A percentile compares a stretch with the other conserved stretches of the same genome.
Conservation (phyloP, 2,113 vertebrate species). For the Bujurquina vittata region DNA sequence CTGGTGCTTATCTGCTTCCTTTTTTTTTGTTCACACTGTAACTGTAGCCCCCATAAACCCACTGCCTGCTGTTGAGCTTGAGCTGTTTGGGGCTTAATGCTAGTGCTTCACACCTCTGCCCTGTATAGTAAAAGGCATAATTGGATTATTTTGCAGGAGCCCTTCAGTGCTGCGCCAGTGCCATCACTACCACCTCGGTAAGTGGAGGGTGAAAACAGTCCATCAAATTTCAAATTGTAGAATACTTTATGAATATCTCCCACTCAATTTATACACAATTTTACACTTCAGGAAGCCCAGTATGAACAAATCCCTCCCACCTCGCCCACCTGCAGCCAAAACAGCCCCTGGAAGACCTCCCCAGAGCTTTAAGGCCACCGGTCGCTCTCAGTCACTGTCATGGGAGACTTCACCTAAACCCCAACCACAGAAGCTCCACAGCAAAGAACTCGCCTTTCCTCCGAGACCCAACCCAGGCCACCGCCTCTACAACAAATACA, state of each 20-base stretch:
- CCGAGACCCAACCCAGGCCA: slow-evolving; percentile 94
- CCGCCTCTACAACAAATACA: slow-evolving; percentile 93
- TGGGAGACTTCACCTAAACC: slow-evolving; percentile 30
- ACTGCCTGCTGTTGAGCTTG: not conserved
- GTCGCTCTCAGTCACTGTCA: slow-evolving; percentile 55
- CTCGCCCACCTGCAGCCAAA: slow-evolving; percentile 84
- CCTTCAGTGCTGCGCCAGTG: slow-evolving; percentile 59
- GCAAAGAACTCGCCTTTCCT: slow-evolving; percentile 86
- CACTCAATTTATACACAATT: not conserved
- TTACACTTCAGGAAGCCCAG: slow-evolving; percentile 70
- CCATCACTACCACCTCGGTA: slow-evolving; percentile 84
- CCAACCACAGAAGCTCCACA: slow-evolving; percentile 77
- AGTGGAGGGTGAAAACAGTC: slow-evolving; percentile 33
- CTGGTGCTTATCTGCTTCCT: slow-evolving; percentile 7
- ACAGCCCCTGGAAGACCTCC: slow-evolving; percentile 86
- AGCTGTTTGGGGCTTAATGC: slow-evolving; percentile 35
- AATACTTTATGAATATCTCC: not conserved
- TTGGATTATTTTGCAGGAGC: slow-evolving; percentile 77
- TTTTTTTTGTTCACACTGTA: not conserved
- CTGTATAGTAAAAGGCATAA: not conserved
- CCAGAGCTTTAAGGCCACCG: slow-evolving; percentile 68
- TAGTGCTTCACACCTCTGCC: not conserved
- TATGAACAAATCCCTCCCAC: slow-evolving; percentile 80
- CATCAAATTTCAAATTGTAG: not conserved
- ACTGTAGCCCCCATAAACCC: slow-evolving; percentile 22